These are phyloP conservation scores for Bombyx huttoni DNA, from an alignment of 2,888 invertebrate genomes.

Conservation along the genomic window DNA sequence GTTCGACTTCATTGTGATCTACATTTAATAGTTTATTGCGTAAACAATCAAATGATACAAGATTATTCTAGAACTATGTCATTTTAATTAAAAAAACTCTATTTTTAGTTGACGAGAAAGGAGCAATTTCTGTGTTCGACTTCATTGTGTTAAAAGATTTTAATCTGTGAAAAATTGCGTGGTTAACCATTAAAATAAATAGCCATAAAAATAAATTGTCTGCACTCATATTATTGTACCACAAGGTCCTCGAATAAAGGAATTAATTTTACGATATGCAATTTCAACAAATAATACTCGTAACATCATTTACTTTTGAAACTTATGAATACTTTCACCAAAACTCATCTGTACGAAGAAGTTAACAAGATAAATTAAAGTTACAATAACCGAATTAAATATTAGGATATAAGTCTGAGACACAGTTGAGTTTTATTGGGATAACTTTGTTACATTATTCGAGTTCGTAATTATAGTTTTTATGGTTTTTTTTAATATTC, in stretches of 20 bases:
- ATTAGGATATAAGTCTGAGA: background rate
- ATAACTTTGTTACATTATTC: no score
- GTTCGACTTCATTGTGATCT: no score
- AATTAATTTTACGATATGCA: background rate
- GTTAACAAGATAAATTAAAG: background rate
- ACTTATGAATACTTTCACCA: background rate
- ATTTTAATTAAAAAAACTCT: no score
- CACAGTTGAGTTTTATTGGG: background rate
- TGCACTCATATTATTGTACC: background rate
- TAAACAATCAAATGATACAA: no score
- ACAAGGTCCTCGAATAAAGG: background rate
- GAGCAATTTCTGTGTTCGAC: background rate
- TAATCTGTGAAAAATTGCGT: background rate
- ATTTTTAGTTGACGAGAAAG: no score
- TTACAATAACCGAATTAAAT: background rate
- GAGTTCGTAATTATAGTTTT: no score
- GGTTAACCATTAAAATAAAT: background rate
- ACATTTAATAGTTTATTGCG: no score
- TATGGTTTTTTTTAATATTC: no score
- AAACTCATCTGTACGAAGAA: background rate
- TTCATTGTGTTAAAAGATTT: background rate
- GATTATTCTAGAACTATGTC: no score
- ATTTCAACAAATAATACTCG: background rate
- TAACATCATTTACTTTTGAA: background rate
- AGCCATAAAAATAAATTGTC: background rate